Percentiles rank a stretch among this genome's conserved stretches.
Evolutionary conservation across 2,797 vertebrate genomes (phyloP).

Genomic region (Enteromius unitaeniatus): DNA sequence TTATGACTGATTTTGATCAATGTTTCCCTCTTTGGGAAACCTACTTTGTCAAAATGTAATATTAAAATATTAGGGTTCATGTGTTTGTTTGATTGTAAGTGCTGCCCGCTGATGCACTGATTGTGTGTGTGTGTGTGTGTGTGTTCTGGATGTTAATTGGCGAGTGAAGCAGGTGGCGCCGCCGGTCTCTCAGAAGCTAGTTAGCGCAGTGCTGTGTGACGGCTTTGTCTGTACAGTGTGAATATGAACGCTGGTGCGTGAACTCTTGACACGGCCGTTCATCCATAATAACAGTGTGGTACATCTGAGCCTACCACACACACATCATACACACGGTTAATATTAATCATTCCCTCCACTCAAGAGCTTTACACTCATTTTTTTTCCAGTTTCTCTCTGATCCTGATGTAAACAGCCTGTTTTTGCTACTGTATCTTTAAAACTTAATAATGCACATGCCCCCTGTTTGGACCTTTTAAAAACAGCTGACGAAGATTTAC

Average conservation of each 20-base stretch:
- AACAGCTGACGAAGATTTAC: too few species aligned
- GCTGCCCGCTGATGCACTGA: too few species aligned
- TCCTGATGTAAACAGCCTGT: neutral
- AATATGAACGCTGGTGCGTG: constrained; percentile 81
- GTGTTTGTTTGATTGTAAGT: too few species aligned
- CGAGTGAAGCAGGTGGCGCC: constrained; percentile 84
- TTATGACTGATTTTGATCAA: too few species aligned
- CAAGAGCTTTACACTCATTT: neutral
- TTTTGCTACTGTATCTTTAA: constrained; percentile 2
- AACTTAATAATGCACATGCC: neutral
- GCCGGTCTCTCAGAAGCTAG: constrained; percentile 84
- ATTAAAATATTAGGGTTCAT: too few species aligned
- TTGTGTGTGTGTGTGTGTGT: constrained; percentile 48
- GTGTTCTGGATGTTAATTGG: constrained; percentile 78
- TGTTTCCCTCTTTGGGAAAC: too few species aligned
- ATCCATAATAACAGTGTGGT: constrained; percentile 65
- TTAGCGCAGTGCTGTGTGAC: constrained; percentile 81
- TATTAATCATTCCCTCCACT: neutral
- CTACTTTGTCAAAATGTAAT: too few species aligned
- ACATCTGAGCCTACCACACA: neutral
- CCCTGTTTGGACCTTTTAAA: neutral
- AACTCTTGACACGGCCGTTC: constrained; percentile 81
- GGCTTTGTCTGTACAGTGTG: constrained; percentile 87
- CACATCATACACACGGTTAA: neutral
- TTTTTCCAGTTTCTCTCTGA: neutral